Base-by-base conservation (phyloP, 2,888 invertebrate genomes). In the Philereme transversata region DNA sequence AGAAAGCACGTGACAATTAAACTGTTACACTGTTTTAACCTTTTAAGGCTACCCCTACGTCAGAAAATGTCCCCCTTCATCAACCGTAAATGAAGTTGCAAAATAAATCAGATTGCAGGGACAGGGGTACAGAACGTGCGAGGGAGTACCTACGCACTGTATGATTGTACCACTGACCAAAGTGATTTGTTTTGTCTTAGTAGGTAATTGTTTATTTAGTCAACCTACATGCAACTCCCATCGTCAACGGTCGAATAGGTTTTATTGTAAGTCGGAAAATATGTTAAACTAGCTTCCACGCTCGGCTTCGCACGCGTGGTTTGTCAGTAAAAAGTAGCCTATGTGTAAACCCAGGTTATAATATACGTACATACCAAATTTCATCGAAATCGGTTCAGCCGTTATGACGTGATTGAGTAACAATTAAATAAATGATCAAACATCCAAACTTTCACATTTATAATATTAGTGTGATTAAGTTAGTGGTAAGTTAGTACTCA, bases 1-100 rank as follows among this genome's bases (percentile, higher is more conserved):
- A 22, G 22, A 22, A 45, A 5, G 10, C 45, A 4, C 22, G 45
- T 40, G 46, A 7, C 33, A 47, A 36, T 50, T 44, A 38, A 7
- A 41, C 10, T 35, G 57, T 40, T 4, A 35, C 49, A 36, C 22
- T 50, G 33, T 57, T 47, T 40, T 41, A 41, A 47, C 40, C 35
- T 41, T 49, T 41, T 43, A 41, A 46, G 46, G 40, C 43, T 56
- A 44, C 46, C 40, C 41, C 38, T 46, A 33, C 33, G 47, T 51
- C 48, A n/a, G 36, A 3, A 22, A n/a, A 49, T 49, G 48, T 49
- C 48, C 50, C 57, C 50, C 33, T 22, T 49, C 57, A 49, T 52
- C 56, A 57, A 61, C 61, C 50, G 46, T 46, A 53, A 57, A 57
- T 46, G 9, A 52, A 57, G 44, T 52, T 56, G 45, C 46, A 57